Base-by-base conservation (phyloP, 2,797 vertebrate species). In the Mus minutoides region DNA sequence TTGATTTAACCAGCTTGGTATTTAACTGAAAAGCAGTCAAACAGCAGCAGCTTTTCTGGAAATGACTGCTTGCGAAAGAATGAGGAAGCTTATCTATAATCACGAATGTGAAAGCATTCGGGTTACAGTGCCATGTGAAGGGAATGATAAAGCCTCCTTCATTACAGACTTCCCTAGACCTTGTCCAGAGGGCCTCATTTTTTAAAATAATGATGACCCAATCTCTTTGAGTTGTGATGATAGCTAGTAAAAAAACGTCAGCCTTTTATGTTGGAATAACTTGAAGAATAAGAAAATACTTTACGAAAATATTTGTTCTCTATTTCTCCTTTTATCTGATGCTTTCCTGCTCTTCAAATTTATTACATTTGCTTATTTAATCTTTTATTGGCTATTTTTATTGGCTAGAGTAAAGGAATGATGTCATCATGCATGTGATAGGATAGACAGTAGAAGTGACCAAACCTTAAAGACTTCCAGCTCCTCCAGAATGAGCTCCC, bases 381-480 rank as follows among this genome's bases (percentile, higher is more conserved):
- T 97, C 83, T 97, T 96, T 97, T 94, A 96, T 95, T 79, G 97
- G 98, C 71, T 94, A 92, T 91, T 95, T 49, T 97, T 89, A 96
- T 96, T 95, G n/a, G 73, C 89, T 94, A 24, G 85, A 97, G 96
- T 95, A 97, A 97, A 97, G 67, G 91, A 82, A 96, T 98, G 96
- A 92, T 96, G 90, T 94, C 91, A 95, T 97, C 46, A 91, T n/a
- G 83, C 12, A n/a, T 83, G 52, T 22, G 43, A 40, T 37, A 62
- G 62, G 71, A 91, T 71, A 96, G 87, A 90, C 0, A 95, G 62
- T 88, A 96, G 83, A 91, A 95, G 89, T 24, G 96, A 64, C 93
- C 99, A 98, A 98, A 99, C 99, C 99, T 99, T 99, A 98, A 99
- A 99, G 97, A 99, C 99, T 98, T 99, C 99, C 98, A 99, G 94